Evolutionary conservation across 2,113 vertebrate species (phyloP).

Genomic region (Clarias magur): DNA sequence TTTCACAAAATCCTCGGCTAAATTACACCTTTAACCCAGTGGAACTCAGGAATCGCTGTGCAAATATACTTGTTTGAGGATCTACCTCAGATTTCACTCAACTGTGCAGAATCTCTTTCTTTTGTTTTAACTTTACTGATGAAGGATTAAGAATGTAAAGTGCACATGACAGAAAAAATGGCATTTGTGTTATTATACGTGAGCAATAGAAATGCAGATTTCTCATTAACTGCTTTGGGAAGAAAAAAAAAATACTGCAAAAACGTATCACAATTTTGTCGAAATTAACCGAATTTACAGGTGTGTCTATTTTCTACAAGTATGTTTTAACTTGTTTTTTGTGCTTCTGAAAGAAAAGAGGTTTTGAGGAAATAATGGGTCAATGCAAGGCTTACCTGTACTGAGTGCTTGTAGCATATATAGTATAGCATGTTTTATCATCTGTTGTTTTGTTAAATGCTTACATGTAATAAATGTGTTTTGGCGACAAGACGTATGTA

Average conservation of each 20-base stretch:
- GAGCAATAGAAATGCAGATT: not conserved
- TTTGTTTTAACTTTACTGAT: not conserved
- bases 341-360: not conserved
- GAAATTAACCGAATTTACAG: not conserved
- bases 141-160: not conserved
- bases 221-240: not conserved
- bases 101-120: not conserved
- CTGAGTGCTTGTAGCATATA: conserved; percentile 10
- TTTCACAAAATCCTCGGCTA: conserved; percentile 94
- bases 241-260: not conserved
- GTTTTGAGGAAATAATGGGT: not conserved
- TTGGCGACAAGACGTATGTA: not conserved
- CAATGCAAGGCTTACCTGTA: not conserved
- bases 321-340: conserved; percentile 13
- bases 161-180: not conserved
- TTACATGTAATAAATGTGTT: conserved; percentile 21
- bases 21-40: not conserved
- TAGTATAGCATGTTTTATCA: conserved; percentile 36
- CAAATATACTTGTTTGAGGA: not conserved
- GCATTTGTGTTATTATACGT: too few species aligned
- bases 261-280: not conserved
- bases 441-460: conserved; percentile 14
- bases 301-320: not conserved
- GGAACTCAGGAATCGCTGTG: conserved; percentile 6
- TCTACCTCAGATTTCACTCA: conserved; percentile 19